phyloP scores from a whole-genome alignment of 2,888 invertebrate species.

The Macaria notata region DNA sequence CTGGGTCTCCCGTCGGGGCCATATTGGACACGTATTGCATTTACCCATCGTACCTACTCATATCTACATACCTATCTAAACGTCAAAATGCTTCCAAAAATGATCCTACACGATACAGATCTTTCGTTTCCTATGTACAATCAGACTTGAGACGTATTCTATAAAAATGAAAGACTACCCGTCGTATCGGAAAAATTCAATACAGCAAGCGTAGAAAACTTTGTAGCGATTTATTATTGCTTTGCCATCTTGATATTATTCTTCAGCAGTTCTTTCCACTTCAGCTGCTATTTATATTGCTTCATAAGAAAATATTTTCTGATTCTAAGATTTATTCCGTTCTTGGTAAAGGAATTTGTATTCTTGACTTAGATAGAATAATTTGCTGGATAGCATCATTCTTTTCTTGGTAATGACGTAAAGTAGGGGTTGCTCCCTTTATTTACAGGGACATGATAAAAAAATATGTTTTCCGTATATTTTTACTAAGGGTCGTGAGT shows the following conservation, averaged over 20 bases:
- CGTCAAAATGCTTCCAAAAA: constrained; percentile 11
- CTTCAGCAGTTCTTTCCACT: constrained; percentile 18
- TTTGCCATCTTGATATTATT: constrained; percentile 38
- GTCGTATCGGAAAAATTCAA: constrained; percentile 39
- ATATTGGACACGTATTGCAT: constrained; percentile 44
- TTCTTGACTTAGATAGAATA: constrained; percentile 14
- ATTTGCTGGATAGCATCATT: constrained; percentile 19
- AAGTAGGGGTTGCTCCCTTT: constrained; percentile 26
- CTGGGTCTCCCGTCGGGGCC: constrained; percentile 35
- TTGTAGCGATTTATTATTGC: constrained; percentile 45
- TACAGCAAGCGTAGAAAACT: constrained; percentile 40
- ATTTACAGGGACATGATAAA: constrained; percentile 23
- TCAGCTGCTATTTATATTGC: constrained; percentile 16
- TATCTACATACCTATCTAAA: constrained; percentile 11
- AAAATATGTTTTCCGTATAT: constrained; percentile 25
- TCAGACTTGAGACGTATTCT: constrained; percentile 17
- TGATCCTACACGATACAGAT: constrained; percentile 4
- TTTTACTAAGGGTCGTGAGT: constrained; percentile 25
- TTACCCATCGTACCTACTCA: not conserved
- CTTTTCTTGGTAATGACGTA: constrained; percentile 11
- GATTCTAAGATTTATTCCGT: constrained; percentile 9
- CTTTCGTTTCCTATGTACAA: constrained; percentile 19
- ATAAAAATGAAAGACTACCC: constrained; percentile 39
- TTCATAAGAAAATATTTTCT: constrained; percentile 15
- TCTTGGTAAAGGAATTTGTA: constrained; percentile 6